Conservation (phyloP, 2,113 vertebrate genomes). For the Pandion haliaetus region DNA sequence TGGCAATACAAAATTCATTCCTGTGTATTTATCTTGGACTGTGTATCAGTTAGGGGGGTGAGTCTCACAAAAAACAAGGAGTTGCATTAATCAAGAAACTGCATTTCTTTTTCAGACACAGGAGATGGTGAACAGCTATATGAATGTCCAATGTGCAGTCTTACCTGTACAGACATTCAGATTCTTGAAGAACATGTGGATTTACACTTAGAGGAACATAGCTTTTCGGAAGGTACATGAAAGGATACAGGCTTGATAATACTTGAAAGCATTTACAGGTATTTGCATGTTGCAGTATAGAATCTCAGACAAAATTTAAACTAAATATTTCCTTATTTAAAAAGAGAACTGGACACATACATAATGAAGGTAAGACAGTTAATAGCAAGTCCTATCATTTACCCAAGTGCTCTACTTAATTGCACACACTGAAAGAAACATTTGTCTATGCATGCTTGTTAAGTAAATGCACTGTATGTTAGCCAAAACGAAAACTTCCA, state of each 20-base stretch:
- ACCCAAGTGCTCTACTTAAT: neutral
- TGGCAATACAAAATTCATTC: neutral
- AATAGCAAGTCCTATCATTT: neutral
- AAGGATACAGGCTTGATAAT: neutral
- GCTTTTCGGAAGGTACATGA: slow-evolving; percentile 69
- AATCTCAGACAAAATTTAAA: neutral
- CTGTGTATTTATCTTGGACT: neutral
- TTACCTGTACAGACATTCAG: slow-evolving; percentile 75
- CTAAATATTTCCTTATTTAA: neutral
- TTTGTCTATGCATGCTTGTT: neutral
- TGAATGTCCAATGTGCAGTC: slow-evolving; percentile 87
- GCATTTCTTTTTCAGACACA: slow-evolving; percentile 30
- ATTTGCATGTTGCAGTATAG: neutral
- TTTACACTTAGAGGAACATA: slow-evolving; percentile 81
- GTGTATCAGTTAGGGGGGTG: fast-evolving
- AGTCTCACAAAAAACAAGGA: neutral
- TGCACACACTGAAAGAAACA: neutral
- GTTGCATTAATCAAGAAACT: neutral
- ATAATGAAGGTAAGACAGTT: neutral
- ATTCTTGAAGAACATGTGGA: slow-evolving; percentile 89
- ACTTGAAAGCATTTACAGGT: neutral
- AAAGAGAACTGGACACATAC: neutral
- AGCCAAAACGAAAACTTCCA: neutral
- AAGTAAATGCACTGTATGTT: neutral
- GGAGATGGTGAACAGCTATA: slow-evolving; percentile 56